Base-by-base conservation (phyloP, 2,113 vertebrate genomes). In the Xenopus laevis region DNA sequence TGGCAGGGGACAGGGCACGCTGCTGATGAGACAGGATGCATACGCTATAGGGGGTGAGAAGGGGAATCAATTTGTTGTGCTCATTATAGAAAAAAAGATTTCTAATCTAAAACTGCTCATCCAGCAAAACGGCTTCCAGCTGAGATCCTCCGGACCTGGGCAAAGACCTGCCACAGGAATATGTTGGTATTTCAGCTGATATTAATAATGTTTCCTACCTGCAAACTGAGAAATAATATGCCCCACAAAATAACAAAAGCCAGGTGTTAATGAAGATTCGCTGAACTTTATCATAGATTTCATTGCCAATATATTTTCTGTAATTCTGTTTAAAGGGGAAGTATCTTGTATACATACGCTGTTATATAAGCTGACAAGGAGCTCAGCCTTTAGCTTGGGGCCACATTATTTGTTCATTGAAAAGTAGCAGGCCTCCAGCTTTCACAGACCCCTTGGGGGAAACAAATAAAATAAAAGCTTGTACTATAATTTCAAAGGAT, bases 81-180 rank as follows among this genome's bases (percentile, higher is more conserved):
- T 76, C 74, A 76, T 76, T 76, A 76, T 76, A 76, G 74, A 70
- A 76, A 75, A 76, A 64, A 76, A 70, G 55, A 76, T 76, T 76
- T 76, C 74, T 76, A 76, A 76, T 76, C 67, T 76, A 57, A 76
- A 76, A 70, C 74, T 76, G 74, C 74, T 76, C 74, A 76, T 76
- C 74, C 59, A 63, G 59, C 64, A 58, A 76, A 76, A 58, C 47
- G 16, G 58, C 60, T 50, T 70, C 74, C 74, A 76, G 67, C 74
- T 76, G 74, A 57, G 74, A 68, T n/a, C 50, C 67, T 76, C 67
- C 45, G 74, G 67, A 76, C 74, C 74, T 70, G 67, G 74, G 74
- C 59, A 64, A 18, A 76, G 66, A 63, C 74, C 59, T 76, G 66
- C 59, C 66, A 69, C 47, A 69, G 65, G 73, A 50, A 69, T 40